These are phyloP conservation scores for Dione juno DNA, from an alignment of 2,888 invertebrate species.

Conservation along the genomic window DNA sequence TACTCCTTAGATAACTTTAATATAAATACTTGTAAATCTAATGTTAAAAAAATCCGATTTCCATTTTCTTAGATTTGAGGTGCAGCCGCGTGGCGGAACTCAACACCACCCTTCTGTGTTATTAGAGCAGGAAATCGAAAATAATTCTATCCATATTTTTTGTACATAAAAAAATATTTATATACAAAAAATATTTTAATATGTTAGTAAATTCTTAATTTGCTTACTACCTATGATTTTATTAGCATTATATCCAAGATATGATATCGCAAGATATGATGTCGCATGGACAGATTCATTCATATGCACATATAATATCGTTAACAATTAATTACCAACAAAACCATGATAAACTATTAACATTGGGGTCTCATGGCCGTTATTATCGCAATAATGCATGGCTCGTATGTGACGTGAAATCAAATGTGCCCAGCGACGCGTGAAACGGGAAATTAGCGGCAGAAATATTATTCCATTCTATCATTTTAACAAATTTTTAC, in stretches of 20 bases:
- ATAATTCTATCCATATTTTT: no score
- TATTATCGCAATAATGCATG: constrained; percentile 31
- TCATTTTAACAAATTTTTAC: constrained; percentile 34
- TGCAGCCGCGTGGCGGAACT: no score
- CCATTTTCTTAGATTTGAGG: no score
- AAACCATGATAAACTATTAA: constrained; percentile 29
- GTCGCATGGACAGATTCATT: constrained; percentile 8
- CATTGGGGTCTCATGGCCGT: constrained; percentile 23
- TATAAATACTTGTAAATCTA: no score
- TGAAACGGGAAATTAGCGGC: constrained; percentile 38
- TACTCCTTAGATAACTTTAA: no score
- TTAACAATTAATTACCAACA: constrained; percentile 27
- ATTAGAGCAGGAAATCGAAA: no score
- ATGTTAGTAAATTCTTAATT: no score
- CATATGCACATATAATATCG: constrained; percentile 22
- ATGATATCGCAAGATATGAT: constrained; percentile 12
- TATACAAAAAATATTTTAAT: no score
- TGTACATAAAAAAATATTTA: no score
- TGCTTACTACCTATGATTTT: no score
- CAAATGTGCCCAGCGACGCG: constrained; percentile 38
- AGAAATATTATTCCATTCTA: constrained; percentile 24
- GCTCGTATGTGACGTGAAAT: constrained; percentile 42
- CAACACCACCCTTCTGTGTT: no score
- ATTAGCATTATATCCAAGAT: not conserved
- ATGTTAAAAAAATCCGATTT: no score